These are phyloP conservation scores for Xestobium rufovillosum DNA, from an alignment of 2,888 invertebrate genomes.

Conservation along the genomic window DNA sequence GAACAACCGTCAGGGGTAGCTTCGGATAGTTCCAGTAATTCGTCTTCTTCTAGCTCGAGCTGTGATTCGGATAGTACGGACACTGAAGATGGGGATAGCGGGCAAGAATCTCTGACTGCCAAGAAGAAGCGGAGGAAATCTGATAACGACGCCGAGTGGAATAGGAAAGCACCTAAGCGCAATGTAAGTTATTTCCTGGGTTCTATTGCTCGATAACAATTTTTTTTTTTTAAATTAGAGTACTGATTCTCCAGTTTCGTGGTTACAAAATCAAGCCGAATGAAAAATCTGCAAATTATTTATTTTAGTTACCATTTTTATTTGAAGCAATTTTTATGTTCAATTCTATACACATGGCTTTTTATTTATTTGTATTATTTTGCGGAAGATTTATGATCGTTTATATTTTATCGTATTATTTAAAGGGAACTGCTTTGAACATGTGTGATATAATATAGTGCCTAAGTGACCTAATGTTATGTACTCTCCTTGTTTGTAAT, in stretches of 20 bases:
- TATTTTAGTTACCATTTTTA: too few relatives aligned
- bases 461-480: too few relatives aligned
- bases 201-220: neutral
- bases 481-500: too few relatives aligned
- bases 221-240: conserved; percentile 13
- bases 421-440: too few relatives aligned
- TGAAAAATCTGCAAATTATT: too few relatives aligned
- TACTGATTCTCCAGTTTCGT: conserved; percentile 21
- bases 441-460: too few relatives aligned
- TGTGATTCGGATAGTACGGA: conserved; percentile 30
- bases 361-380: too few relatives aligned
- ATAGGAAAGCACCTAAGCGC: conserved; percentile 30
- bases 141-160: conserved; percentile 38
- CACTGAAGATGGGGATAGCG: conserved; percentile 63
- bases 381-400: too few relatives aligned
- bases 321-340: too few relatives aligned
- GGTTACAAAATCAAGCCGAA: too few relatives aligned
- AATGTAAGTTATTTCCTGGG: conserved; percentile 27
- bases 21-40: conserved; percentile 89
- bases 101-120: conserved; percentile 81
- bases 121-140: conserved; percentile 69
- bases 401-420: too few relatives aligned
- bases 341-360: too few relatives aligned
- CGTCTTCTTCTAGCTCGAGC: conserved; percentile 59
- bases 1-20: conserved; percentile 83